Conservation (phyloP, 2,888 invertebrate species). For the Andrena fulva region DNA sequence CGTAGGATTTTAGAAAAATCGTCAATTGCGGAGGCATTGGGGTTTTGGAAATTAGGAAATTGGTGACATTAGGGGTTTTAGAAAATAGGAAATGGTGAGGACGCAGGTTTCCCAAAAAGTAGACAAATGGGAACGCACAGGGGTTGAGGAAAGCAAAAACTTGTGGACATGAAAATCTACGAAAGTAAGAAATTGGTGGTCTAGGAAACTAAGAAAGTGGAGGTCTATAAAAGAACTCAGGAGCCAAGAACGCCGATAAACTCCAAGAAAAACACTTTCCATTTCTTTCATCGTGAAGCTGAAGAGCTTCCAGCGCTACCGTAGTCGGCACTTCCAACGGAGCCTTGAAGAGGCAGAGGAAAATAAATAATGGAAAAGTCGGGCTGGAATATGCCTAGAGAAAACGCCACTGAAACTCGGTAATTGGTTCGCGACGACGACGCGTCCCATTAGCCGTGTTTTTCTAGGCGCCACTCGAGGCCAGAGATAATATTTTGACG, state of each 20-base stretch:
- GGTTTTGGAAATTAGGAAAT: too few relatives aligned
- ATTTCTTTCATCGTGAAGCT: neutral
- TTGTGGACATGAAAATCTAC: too few relatives aligned
- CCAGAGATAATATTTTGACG: conserved; percentile 71
- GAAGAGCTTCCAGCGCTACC: neutral
- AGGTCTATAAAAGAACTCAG: neutral
- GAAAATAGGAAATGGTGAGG: too few relatives aligned
- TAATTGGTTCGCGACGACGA: conserved; percentile 60
- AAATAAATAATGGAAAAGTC: conserved; percentile 21
- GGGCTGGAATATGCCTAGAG: neutral
- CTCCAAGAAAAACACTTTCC: too few relatives aligned
- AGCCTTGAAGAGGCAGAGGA: neutral
- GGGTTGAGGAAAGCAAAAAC: too few relatives aligned
- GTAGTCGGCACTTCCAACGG: neutral
- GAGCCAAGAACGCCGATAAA: neutral
- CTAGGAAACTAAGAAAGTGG: too few relatives aligned
- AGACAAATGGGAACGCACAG: too few relatives aligned
- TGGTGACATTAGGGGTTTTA: too few relatives aligned
- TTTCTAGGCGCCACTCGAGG: conserved; percentile 54
- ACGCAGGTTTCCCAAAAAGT: too few relatives aligned
- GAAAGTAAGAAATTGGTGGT: too few relatives aligned
- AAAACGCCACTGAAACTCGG: conserved; percentile 1
- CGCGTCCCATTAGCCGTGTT: conserved; percentile 67
- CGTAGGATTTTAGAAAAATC: too few relatives aligned
- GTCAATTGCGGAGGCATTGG: too few relatives aligned